These are phyloP conservation scores for Siniperca undulata DNA, from an alignment of 2,797 vertebrate genomes.

Conservation along the genomic window DNA sequence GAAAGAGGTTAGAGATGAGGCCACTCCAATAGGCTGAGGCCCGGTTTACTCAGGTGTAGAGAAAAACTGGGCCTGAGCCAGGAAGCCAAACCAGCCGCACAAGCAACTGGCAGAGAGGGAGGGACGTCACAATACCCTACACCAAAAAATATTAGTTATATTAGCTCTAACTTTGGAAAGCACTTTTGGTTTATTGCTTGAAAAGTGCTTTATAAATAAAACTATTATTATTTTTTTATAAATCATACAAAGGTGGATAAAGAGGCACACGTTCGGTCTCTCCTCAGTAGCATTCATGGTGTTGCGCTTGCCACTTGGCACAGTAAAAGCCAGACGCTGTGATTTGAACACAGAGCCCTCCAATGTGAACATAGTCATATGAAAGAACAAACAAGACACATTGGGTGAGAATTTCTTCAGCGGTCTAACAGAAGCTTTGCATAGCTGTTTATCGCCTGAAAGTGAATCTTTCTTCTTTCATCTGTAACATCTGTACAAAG, in stretches of 20 bases:
- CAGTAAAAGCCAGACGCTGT: too few relatives aligned
- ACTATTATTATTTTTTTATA: background rate
- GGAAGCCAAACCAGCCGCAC: conserved; percentile 11
- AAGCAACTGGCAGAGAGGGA: conserved; percentile 11
- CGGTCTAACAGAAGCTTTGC: background rate
- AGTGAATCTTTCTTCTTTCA: background rate
- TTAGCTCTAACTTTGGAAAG: background rate
- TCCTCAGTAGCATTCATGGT: too few relatives aligned
- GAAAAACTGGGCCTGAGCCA: too few relatives aligned
- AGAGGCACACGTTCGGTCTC: too few relatives aligned
- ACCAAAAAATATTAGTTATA: too few relatives aligned
- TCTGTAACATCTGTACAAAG: background rate
- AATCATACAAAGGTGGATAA: background rate
- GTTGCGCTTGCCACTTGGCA: too few relatives aligned
- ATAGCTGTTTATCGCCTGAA: background rate
- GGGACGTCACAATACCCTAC: background rate
- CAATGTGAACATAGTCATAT: background rate
- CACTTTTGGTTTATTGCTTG: too few relatives aligned
- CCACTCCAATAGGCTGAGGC: background rate
- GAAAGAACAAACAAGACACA: background rate
- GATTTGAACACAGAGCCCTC: background rate
- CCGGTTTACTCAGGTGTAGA: background rate
- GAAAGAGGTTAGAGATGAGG: too few relatives aligned
- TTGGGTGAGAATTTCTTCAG: background rate
- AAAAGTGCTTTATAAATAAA: background rate